These are phyloP conservation scores for Stenurella melanura DNA, from an alignment of 2,888 invertebrate species.

Conservation along the genomic window DNA sequence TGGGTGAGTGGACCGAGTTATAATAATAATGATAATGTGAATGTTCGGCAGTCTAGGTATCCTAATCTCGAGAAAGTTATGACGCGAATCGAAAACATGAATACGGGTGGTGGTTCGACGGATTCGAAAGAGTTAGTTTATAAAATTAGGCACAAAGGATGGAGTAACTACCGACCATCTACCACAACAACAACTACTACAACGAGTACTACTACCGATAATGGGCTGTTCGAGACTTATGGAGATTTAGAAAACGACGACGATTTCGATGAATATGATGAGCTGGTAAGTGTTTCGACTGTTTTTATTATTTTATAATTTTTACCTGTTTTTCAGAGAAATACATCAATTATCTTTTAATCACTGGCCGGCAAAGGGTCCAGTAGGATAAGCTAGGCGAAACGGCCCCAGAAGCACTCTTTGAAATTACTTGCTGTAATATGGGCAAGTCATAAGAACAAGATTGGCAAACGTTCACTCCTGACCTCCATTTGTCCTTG, in stretches of 20 bases:
- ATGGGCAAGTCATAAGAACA: too few relatives aligned
- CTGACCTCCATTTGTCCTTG: too few relatives aligned
- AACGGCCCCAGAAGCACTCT: too few relatives aligned
- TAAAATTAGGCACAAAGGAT: slow-evolving; percentile 51
- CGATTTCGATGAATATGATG: slow-evolving; percentile 48
- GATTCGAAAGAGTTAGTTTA: slow-evolving; percentile 1
- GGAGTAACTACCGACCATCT: slow-evolving; percentile 35
- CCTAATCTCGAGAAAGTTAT: slow-evolving; percentile 61
- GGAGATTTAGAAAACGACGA: slow-evolving; percentile 51
- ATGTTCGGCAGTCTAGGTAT: slow-evolving; percentile 59
- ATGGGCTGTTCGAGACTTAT: slow-evolving; percentile 52
- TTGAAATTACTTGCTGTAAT: too few relatives aligned
- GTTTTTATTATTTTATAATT: too few relatives aligned
- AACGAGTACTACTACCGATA: slow-evolving; percentile 49
- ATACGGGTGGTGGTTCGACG: slow-evolving; percentile 32
- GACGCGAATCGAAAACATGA: slow-evolving; percentile 57
- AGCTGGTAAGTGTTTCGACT: slow-evolving; percentile 48
- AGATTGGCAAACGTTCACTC: too few relatives aligned
- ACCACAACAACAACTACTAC: slow-evolving; percentile 20
- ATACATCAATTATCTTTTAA: too few relatives aligned
- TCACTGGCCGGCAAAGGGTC: too few relatives aligned
- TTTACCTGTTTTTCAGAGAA: neutral
- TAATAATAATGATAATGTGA: slow-evolving; percentile 36
- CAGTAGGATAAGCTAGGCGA: too few relatives aligned
- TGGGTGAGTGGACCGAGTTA: slow-evolving; percentile 15